Conservation (phyloP, 1,140 invertebrate genomes). For the Sweltsa coloradensis region DNA sequence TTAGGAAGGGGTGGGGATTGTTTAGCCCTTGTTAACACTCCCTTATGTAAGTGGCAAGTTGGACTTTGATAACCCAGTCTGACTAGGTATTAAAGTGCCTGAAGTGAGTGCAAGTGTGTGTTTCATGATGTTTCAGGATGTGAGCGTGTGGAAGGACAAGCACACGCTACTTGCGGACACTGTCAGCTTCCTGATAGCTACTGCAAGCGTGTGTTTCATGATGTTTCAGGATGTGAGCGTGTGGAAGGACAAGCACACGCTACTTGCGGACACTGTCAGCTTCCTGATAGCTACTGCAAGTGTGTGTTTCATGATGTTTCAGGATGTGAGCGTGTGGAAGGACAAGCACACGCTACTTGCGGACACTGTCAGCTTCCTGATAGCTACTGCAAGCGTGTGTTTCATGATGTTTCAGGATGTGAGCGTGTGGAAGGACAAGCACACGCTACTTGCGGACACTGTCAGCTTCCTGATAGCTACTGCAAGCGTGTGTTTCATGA, state of each 20-base stretch:
- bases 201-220: no score
- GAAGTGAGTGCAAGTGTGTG: no score
- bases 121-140: constrained; percentile 70
- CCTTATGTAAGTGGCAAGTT: no score
- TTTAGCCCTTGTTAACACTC: no score
- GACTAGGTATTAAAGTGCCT: no score
- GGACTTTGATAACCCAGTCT: no score
- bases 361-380: constrained; percentile 77
- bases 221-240: constrained; percentile 73
- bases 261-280: constrained; percentile 70
- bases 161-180: constrained; percentile 70
- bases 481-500: no score
- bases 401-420: constrained; percentile 76
- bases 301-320: no score
- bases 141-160: constrained; percentile 81
- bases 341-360: constrained; percentile 72
- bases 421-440: constrained; percentile 78
- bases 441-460: constrained; percentile 67
- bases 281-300: constrained; percentile 84
- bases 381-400: no score
- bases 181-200: constrained; percentile 78
- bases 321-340: constrained; percentile 83
- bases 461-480: constrained; percentile 81
- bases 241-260: constrained; percentile 79
- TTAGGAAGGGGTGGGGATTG: no score